Base-by-base conservation (phyloP, 2,888 invertebrate species). In the Villa cingulata region DNA sequence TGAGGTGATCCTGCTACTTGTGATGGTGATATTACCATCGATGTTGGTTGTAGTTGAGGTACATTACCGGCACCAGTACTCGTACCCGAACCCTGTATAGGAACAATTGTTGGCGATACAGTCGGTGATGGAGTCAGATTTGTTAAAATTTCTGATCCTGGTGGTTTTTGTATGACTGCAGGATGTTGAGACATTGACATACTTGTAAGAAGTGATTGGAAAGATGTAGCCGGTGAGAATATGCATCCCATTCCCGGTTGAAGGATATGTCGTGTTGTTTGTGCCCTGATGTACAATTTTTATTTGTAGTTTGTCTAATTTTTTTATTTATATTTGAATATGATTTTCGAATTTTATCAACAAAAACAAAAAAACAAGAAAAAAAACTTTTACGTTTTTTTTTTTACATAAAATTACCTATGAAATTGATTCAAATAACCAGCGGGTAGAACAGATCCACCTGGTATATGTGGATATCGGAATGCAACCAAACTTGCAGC, bases 191-290 rank as follows among this genome's bases (percentile, higher is more conserved):
- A 76, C 1, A 77, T 80, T 36, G 83, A 79, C 41, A 87, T 76
- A 60, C 86, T 86, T 4, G 88, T 89, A 63, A 91, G 72, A 23
- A 90, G 73, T 12, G 84, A 87, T 67, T 91, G 90, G 68, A 90
- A 90, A 40, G 88, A 86, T 62, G 77, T 77, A 56, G 73, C 70
- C 17, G 61, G 57, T 27, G 76, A 74, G 56, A 77, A 77, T 48
- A 76, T 68, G 15, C 72, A 65, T 48, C 75, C 73, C 62, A 78
- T 75, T 36, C 76, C 74, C 17, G 76, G 77, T 41, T 77, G 76
- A 48, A 84, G 74, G 52, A 85, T 74, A 43, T 76, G 75, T 32
- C 63, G 66, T 15, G 83, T 82, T 9, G 60, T 38, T 36, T 32
- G 34, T 20, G n/a, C 29, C 18, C 20, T 29, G 69, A 72, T 7